Conservation (phyloP, 2,113 vertebrate species). For the Urocitellus parryii region DNA sequence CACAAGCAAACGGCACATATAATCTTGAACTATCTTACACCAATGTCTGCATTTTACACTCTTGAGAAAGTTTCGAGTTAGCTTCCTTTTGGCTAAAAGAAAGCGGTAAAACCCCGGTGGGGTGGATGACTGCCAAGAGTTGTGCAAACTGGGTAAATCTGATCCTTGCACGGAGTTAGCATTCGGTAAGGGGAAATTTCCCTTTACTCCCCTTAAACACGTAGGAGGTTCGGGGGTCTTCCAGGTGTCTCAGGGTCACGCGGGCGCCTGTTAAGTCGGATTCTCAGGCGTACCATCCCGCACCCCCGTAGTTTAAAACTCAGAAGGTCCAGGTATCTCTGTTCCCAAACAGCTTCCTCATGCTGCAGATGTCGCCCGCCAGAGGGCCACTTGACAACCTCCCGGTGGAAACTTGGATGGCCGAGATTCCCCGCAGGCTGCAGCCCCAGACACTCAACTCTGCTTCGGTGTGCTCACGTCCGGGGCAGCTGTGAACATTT, state of each 20-base stretch:
- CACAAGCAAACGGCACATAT: background rate
- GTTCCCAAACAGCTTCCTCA: background rate
- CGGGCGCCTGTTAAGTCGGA: background rate
- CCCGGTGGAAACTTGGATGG: no score
- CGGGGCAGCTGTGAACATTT: background rate
- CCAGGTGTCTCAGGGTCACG: no score
- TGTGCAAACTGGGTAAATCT: background rate
- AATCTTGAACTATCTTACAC: background rate
- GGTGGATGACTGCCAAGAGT: background rate
- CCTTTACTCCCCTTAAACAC: background rate
- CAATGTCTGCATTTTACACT: background rate
- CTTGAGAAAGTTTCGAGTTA: background rate
- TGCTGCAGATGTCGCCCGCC: background rate
- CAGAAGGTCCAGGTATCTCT: background rate
- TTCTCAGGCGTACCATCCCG: no score
- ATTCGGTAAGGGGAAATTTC: background rate
- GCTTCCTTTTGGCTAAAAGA: background rate
- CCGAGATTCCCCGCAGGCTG: background rate
- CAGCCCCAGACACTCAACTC: background rate
- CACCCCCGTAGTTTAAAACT: background rate
- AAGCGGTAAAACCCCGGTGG: background rate
- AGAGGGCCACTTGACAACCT: no score
- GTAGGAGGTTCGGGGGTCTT: background rate
- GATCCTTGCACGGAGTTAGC: background rate
- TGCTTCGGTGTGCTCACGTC: rapidly evolving